Evolutionary conservation across 2,888 invertebrate species (phyloP).

Genomic region (Stegana nigrithorax): DNA sequence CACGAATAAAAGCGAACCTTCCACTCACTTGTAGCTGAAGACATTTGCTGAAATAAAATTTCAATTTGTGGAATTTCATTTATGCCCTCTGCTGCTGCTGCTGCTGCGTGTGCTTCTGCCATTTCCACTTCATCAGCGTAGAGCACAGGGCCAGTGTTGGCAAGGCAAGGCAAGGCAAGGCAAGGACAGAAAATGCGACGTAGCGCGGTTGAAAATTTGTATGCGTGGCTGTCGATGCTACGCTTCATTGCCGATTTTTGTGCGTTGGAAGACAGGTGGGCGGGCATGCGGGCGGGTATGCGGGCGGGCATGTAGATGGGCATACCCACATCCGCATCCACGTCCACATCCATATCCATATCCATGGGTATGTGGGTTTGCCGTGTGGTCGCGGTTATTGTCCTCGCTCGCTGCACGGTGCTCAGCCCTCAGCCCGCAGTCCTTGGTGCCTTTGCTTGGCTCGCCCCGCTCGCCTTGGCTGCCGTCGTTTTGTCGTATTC

Average conservation of each 20-base stretch:
- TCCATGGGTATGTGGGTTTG: not conserved
- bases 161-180: not conserved
- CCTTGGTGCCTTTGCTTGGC: conserved; percentile 7
- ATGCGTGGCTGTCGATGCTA: not conserved
- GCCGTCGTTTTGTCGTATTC: conserved; percentile 34
- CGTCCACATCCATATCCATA: too few species aligned
- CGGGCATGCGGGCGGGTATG: too few species aligned
- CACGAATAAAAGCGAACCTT: not conserved
- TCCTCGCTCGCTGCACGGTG: not conserved
- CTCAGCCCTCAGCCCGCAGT: conserved; percentile 23
- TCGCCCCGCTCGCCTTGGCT: not conserved
- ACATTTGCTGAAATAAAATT: conserved; percentile 65
- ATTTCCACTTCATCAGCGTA: conserved; percentile 15
- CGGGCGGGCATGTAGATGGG: too few species aligned
- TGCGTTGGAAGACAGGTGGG: too few species aligned
- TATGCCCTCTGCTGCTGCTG: conserved; percentile 25
- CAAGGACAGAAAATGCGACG: conserved; percentile 25
- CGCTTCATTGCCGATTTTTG: not conserved
- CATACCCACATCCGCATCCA: too few species aligned
- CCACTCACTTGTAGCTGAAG: conserved; percentile 36
- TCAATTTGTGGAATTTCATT: conserved; percentile 65
- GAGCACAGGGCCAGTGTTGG: conserved; percentile 2
- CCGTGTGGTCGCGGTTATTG: conserved; percentile 7
- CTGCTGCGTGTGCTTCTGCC: conserved; percentile 17
- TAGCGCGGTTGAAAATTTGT: not conserved